Evolutionary conservation across 1,140 invertebrate genomes (phyloP).

Genomic region (Steinernema feltiae): DNA sequence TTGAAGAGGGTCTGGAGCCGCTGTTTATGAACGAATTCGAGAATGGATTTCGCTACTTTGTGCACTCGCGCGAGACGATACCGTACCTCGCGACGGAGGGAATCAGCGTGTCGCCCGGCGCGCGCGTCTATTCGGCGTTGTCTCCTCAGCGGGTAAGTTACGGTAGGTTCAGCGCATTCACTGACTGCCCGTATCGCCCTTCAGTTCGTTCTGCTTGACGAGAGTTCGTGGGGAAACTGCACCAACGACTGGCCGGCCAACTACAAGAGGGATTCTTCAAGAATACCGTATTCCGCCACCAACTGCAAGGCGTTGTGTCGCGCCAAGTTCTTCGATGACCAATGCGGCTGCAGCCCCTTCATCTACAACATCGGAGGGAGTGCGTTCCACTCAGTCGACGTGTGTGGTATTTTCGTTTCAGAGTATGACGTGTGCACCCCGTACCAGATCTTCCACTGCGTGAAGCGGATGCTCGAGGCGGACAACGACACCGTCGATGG

Average conservation of each 20-base stretch:
- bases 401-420: constrained; percentile 24
- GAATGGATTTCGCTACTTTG: constrained; percentile 49
- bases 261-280: constrained; percentile 21
- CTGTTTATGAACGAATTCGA: constrained; percentile 46
- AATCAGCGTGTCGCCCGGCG: constrained; percentile 52
- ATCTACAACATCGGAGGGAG: constrained; percentile 48
- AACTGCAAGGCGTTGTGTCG: constrained; percentile 49
- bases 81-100: constrained; percentile 51
- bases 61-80: constrained; percentile 43
- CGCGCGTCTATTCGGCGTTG: constrained; percentile 47
- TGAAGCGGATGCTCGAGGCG: background rate
- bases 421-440: constrained; percentile 41
- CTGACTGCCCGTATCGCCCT: constrained; percentile 22
- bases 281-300: constrained; percentile 41
- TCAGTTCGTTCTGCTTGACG: constrained; percentile 44
- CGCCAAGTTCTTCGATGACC: constrained; percentile 47
- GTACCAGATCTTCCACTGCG: constrained; percentile 38
- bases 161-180: constrained; percentile 3
- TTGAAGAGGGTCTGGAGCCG: constrained; percentile 29
- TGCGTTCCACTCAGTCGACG: constrained; percentile 20
- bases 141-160: constrained; percentile 44
- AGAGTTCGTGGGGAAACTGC: constrained; percentile 52
- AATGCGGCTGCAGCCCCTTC: constrained; percentile 51
- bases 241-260: constrained; percentile 45
- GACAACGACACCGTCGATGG: background rate